These are phyloP conservation scores for Erethizon dorsatum DNA, from an alignment of 2,797 vertebrate species.

Conservation along the genomic window DNA sequence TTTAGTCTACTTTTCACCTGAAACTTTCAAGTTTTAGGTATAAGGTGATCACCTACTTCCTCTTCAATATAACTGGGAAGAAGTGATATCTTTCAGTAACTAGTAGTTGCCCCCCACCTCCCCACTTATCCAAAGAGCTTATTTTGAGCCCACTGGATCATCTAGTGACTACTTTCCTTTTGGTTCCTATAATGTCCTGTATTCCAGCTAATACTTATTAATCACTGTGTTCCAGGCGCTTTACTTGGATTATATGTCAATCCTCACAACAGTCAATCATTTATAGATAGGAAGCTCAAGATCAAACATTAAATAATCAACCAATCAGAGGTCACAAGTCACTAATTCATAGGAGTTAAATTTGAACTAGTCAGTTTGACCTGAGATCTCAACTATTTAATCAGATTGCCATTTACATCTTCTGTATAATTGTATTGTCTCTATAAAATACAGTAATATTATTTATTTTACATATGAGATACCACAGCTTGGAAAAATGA, in stretches of 20 bases:
- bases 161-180: constrained; percentile 53
- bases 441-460: neutral
- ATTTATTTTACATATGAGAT: constrained; percentile 12
- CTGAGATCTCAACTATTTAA: neutral
- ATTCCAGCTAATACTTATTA: neutral
- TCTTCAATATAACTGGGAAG: neutral
- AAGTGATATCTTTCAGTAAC: neutral
- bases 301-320: constrained; percentile 15
- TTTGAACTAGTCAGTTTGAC: neutral
- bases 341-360: neutral
- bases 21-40: neutral
- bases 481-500: constrained; percentile 23
- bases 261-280: neutral
- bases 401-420: neutral
- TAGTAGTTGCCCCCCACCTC: neutral
- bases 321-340: constrained; percentile 4
- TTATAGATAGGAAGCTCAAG: neutral
- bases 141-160: neutral
- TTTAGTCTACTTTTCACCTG: neutral
- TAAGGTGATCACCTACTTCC: neutral
- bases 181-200: neutral
- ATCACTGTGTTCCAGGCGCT: neutral
- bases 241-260: neutral
- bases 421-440: neutral
- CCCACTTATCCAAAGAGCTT: neutral